Conservation (phyloP, 1,140 invertebrate species). For the Asbolus verrucosus region DNA sequence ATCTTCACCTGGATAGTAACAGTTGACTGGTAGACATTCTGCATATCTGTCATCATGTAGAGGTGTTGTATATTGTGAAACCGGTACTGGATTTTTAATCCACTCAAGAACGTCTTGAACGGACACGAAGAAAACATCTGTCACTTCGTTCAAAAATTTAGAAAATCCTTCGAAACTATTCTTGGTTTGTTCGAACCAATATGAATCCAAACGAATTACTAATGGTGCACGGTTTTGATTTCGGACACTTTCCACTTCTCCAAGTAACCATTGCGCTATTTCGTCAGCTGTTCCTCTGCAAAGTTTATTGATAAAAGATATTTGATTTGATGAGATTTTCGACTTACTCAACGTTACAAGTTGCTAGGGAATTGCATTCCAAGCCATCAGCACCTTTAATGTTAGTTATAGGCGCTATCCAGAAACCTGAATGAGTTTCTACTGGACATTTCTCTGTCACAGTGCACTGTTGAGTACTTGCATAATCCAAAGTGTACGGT, state of each 20-base stretch:
- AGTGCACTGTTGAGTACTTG: constrained; percentile 71
- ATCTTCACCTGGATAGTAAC: too few species aligned
- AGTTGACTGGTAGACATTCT: too few species aligned
- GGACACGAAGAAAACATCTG: constrained; percentile 55
- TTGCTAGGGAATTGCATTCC: constrained; percentile 73
- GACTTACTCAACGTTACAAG: constrained; percentile 68
- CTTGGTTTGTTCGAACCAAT: constrained; percentile 36
- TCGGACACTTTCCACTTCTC: too few species aligned
- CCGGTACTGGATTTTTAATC: constrained; percentile 54
- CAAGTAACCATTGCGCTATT: too few species aligned
- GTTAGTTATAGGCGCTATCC: constrained; percentile 75
- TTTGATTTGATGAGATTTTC: background rate
- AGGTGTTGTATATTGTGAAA: constrained; percentile 46
- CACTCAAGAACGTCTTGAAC: constrained; percentile 57
- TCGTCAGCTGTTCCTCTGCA: constrained; percentile 52
- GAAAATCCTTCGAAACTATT: constrained; percentile 50
- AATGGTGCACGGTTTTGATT: constrained; percentile 49
- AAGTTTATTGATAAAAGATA: constrained; percentile 3
- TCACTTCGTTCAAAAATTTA: constrained; percentile 51
- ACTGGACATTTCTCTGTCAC: constrained; percentile 72
- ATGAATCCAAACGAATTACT: background rate
- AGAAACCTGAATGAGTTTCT: constrained; percentile 71
- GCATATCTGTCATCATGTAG: constrained; percentile 9
- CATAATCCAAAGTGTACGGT: constrained; percentile 79
- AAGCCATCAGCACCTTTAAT: constrained; percentile 66